A percentile compares a stretch with the other conserved stretches of the same genome.
These are phyloP conservation scores for Drosophila baimaii DNA, from an alignment of 1,140 invertebrate genomes.

Conservation along the genomic window DNA sequence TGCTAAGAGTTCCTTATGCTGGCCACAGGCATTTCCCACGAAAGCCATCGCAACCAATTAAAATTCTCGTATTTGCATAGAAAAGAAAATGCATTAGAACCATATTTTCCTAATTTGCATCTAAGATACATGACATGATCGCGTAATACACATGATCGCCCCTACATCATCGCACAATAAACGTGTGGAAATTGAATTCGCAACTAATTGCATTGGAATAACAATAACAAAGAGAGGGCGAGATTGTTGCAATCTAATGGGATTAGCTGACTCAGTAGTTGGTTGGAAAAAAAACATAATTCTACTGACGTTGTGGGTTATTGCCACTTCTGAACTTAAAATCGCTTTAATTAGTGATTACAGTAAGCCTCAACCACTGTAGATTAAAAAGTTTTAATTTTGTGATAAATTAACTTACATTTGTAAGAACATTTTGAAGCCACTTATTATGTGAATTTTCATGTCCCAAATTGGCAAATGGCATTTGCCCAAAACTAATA, in stretches of 20 bases:
- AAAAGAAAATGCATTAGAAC: slow-evolving; percentile 26
- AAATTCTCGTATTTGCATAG: slow-evolving; percentile 35
- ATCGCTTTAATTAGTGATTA: neutral
- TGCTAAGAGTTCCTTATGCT: slow-evolving; percentile 3
- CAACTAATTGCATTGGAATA: slow-evolving; percentile 19
- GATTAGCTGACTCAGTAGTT: slow-evolving; percentile 5
- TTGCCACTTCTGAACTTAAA: slow-evolving; percentile 7
- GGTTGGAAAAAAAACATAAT: slow-evolving; percentile 20
- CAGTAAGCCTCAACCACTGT: neutral
- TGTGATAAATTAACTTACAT: neutral
- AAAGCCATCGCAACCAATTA: slow-evolving; percentile 22
- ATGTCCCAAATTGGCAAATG: no score
- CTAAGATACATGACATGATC: slow-evolving; percentile 3
- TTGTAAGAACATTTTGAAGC: no score
- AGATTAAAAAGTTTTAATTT: neutral
- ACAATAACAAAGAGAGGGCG: slow-evolving; percentile 11
- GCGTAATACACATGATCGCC: slow-evolving; percentile 5
- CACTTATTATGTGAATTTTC: no score
- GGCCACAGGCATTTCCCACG: slow-evolving; percentile 28
- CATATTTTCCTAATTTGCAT: slow-evolving; percentile 12
- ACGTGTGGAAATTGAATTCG: slow-evolving; percentile 3
- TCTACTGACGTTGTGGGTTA: slow-evolving; percentile 30
- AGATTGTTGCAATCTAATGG: slow-evolving; percentile 13
- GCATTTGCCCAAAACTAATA: no score
- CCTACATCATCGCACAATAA: neutral